phyloP scores from a whole-genome alignment of 2,888 invertebrate genomes.

The Lobophora halterata region DNA sequence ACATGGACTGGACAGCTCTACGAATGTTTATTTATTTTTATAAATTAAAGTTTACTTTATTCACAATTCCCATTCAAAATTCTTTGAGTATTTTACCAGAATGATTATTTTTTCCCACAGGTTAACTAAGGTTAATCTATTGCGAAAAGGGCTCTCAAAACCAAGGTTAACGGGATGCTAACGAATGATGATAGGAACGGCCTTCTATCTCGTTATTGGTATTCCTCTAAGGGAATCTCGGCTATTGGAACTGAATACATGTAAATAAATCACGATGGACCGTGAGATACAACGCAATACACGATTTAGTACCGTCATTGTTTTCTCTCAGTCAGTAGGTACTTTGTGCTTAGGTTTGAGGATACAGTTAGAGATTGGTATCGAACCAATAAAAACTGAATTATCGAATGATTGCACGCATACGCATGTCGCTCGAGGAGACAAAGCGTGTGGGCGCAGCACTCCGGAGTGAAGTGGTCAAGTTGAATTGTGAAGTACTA shows the following conservation, averaged over 20 bases:
- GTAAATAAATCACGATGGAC: slow-evolving; percentile 42
- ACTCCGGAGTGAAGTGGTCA: background rate
- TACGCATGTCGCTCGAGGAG: slow-evolving; percentile 4
- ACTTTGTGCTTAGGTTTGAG: slow-evolving; percentile 35
- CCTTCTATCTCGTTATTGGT: slow-evolving; percentile 47
- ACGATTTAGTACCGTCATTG: slow-evolving; percentile 44
- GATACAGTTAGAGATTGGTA: slow-evolving; percentile 44
- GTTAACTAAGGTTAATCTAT: too few relatives aligned
- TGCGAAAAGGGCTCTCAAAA: slow-evolving; percentile 7
- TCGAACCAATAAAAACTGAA: slow-evolving; percentile 16
- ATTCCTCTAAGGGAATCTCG: slow-evolving; percentile 55
- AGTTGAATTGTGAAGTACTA: background rate
- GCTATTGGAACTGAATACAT: slow-evolving; percentile 49
- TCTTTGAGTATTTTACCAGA: too few relatives aligned
- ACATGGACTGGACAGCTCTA: too few relatives aligned
- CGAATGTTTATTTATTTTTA: too few relatives aligned
- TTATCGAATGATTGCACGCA: slow-evolving; percentile 11
- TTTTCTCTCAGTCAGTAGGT: slow-evolving; percentile 40
- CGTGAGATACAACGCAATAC: slow-evolving; percentile 47
- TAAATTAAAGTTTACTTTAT: too few relatives aligned
- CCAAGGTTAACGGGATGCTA: slow-evolving; percentile 23
- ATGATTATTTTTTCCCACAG: too few relatives aligned
- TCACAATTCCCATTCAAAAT: too few relatives aligned
- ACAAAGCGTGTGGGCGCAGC: slow-evolving; percentile 7
- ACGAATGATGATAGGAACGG: slow-evolving; percentile 29